Percentiles rank a stretch among this genome's conserved stretches.
Evolutionary conservation across 2,797 vertebrate species (phyloP).

Genomic region (Amniataba percoides): DNA sequence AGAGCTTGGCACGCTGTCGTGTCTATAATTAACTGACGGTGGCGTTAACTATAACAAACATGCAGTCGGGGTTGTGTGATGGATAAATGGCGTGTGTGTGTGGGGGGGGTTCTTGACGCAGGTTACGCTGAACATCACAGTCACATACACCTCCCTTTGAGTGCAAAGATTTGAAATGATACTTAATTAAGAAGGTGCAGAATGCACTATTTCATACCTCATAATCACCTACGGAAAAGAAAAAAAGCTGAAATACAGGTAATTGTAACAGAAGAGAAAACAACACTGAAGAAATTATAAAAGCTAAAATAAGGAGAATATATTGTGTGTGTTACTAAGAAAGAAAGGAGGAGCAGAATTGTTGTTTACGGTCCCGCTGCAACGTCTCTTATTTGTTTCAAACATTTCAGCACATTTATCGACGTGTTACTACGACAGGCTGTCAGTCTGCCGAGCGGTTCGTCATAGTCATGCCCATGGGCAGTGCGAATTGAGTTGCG

Average conservation of each 20-base stretch:
- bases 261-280: not conserved
- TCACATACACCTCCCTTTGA: not conserved
- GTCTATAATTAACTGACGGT: conserved; percentile 19
- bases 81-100: conserved; percentile 5
- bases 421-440: conserved; percentile 61
- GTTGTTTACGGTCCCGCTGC: not conserved
- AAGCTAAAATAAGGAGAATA: not conserved
- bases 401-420: conserved; percentile 60
- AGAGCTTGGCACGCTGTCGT: conserved; percentile 1
- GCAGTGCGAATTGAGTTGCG: conserved; percentile 76
- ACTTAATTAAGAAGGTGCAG: not conserved
- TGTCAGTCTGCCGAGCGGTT: conserved; percentile 80
- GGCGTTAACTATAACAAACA: conserved; percentile 15
- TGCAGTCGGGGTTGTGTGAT: not conserved
- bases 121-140: not conserved
- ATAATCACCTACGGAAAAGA: too few species aligned
- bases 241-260: not conserved
- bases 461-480: conserved; percentile 77
- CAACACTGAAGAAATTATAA: not conserved
- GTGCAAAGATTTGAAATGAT: not conserved
- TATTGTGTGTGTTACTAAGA: not conserved
- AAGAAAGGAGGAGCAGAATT: not conserved
- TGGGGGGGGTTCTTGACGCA: not conserved
- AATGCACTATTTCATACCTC: not conserved
- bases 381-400: conserved; percentile 41